phyloP scores from a whole-genome alignment of 2,113 vertebrate species.

The Clarias macrocephalus region DNA sequence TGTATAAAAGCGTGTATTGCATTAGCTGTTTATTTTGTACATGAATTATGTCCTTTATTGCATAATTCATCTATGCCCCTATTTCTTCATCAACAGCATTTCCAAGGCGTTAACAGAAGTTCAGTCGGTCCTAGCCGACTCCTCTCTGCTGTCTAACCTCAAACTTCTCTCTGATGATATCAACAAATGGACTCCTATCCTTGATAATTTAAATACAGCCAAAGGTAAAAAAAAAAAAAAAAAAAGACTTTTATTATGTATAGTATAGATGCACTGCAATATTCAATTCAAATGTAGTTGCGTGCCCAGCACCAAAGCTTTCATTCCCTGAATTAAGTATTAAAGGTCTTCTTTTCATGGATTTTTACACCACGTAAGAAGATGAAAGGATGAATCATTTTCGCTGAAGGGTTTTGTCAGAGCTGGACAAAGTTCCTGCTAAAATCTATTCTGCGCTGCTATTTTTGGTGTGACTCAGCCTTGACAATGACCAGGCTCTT shows the following conservation, averaged over 20 bases:
- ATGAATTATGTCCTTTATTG: neutral
- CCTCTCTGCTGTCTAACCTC: constrained; percentile 56
- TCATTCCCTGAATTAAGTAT: neutral
- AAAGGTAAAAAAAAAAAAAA: constrained; percentile 53
- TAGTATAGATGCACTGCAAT: neutral
- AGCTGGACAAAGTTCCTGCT: neutral
- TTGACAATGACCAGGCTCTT: neutral
- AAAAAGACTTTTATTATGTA: neutral
- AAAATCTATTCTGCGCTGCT: constrained; percentile 5
- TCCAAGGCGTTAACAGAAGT: constrained; percentile 68
- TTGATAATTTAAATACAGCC: constrained; percentile 49
- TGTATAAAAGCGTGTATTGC: neutral
- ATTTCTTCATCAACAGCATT: constrained; percentile 58
- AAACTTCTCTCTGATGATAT: constrained; percentile 62
- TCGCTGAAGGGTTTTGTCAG: constrained; percentile 20
- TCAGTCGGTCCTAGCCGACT: constrained; percentile 63
- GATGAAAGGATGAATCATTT: constrained; percentile 30
- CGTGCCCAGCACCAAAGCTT: neutral
- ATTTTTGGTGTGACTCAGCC: neutral
- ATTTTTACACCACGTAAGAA: constrained; percentile 5
- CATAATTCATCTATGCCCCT: neutral
- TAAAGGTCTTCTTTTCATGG: constrained; percentile 20
- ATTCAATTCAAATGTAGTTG: neutral
- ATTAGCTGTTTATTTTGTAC: neutral
- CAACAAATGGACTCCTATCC: constrained; percentile 58